Evolutionary conservation across 2,113 vertebrate genomes (phyloP), one percentile per base, ranked within the genome.

Genomic region (Struthidea cinerea): DNA sequence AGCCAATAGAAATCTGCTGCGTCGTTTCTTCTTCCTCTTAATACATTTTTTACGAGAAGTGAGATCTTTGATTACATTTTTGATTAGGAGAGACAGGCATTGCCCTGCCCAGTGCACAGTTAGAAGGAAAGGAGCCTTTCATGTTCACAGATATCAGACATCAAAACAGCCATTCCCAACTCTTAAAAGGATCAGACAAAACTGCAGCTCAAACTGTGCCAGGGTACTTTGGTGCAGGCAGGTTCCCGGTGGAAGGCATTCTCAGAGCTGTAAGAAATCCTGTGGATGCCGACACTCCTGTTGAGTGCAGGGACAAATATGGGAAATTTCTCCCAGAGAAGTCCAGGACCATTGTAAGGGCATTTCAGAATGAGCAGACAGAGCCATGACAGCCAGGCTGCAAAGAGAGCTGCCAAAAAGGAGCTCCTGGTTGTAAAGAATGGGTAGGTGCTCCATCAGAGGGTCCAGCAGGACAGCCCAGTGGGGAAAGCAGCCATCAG

Each of bases 151-250:
- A 94, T 65, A 94, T 33, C 84, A 92, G 88, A 97, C 96, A 96
- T 97, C 93, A 96, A 97, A 96, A 96, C 96, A 97, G 84, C 96
- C 94, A 96, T 96, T 94, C 96, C 85, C 88, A 93, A 35, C 95
- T 96, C 91, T 94, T 95, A 93, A 91, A 95, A 96, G 84, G 82
- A 96, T 97, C 96, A 97, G 93, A 95, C 64, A 93, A 91, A 96
- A 83, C 76, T 61, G 90, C 87, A 90, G 64, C 89, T 97, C 96
- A 93, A 91, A 95, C 93, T 94, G 96, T 63, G 96, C 92, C 93
- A 79, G 73, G 59, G 61, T 87, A 77, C 94, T 96, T 90, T 70
- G 81, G 90, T 89, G 88, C 77, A 80, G 88, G 81, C 65, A 79
- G 90, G 80, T 77, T 93, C 91, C 86, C 1, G 2, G 90, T 5